Conservation (phyloP, 1,140 invertebrate genomes). For the Caenorhabditis briggsae region DNA sequence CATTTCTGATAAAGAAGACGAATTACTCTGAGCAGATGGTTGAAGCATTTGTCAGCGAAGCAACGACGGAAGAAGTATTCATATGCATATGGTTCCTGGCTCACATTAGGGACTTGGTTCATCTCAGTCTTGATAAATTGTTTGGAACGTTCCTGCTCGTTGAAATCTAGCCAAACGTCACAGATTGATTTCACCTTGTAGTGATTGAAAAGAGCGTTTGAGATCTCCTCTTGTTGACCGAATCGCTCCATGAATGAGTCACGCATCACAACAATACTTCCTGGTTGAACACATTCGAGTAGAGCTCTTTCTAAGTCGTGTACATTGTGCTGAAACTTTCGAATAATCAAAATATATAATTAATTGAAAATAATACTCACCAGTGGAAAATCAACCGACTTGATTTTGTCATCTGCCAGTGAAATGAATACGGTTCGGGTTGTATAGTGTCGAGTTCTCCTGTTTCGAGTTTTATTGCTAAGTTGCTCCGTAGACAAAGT, state of each 20-base stretch:
- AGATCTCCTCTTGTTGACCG: constrained; percentile 54
- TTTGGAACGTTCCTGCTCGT: constrained; percentile 50
- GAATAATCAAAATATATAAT: background rate
- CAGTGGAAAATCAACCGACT: constrained; percentile 36
- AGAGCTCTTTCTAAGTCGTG: constrained; percentile 41
- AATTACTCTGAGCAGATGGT: constrained; percentile 55
- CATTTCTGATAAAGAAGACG: constrained; percentile 51
- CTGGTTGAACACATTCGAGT: constrained; percentile 25
- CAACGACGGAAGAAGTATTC: constrained; percentile 62
- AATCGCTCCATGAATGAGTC: constrained; percentile 61
- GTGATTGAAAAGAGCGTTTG: constrained; percentile 39
- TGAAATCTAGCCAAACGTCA: constrained; percentile 59
- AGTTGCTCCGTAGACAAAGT: constrained; percentile 57
- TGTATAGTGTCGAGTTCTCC: constrained; percentile 60
- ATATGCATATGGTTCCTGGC: constrained; percentile 59
- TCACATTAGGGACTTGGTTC: constrained; percentile 51
- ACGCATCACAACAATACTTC: constrained; percentile 51
- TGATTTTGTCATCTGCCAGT: constrained; percentile 37
- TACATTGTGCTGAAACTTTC: constrained; percentile 18
- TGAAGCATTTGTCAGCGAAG: constrained; percentile 53
- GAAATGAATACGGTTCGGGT: constrained; percentile 47
- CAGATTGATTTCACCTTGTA: constrained; percentile 58
- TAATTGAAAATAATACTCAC: background rate
- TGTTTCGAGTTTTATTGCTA: constrained; percentile 56
- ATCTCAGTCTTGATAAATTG: constrained; percentile 60